Conservation (phyloP, 2,113 vertebrate species). For the Fregetta grallaria region DNA sequence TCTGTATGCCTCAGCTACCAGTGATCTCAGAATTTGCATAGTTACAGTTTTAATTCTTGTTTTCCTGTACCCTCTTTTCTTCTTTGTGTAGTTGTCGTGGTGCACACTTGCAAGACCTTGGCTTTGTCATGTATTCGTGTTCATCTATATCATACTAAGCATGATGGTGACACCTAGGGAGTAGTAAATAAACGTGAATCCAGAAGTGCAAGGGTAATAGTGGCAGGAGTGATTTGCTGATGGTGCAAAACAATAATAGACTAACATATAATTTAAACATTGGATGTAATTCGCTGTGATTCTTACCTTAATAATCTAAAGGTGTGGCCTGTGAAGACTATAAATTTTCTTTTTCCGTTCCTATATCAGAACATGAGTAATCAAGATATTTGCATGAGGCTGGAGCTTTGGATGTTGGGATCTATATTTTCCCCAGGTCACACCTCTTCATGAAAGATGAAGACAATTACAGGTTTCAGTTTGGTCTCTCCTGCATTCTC, state of each 20-base stretch:
- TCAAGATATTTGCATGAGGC: not conserved
- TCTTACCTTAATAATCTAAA: not conserved
- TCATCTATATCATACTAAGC: not conserved
- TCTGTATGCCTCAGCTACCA: not conserved
- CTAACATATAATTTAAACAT: not conserved
- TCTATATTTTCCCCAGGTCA: conserved; percentile 42
- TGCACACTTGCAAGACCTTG: not conserved
- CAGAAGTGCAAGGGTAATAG: not conserved
- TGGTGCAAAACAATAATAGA: not conserved
- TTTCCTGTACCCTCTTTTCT: not conserved
- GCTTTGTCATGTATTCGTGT: not conserved
- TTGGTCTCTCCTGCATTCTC: conserved; percentile 3
- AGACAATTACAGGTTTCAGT: conserved; percentile 36
- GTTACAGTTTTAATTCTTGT: not conserved
- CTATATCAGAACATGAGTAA: not conserved
- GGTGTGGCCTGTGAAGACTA: not conserved
- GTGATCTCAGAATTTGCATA: not conserved
- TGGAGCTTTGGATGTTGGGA: not conserved
- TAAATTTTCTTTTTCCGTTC: not conserved
- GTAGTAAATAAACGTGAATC: not conserved
- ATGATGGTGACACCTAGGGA: not conserved
- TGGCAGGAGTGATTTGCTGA: not conserved
- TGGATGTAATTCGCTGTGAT: not conserved
- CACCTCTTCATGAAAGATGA: conserved; percentile 28
- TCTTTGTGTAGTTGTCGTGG: not conserved